Evolutionary conservation across 2,797 vertebrate species (phyloP).

Genomic region (Cirrhinus molitorella): DNA sequence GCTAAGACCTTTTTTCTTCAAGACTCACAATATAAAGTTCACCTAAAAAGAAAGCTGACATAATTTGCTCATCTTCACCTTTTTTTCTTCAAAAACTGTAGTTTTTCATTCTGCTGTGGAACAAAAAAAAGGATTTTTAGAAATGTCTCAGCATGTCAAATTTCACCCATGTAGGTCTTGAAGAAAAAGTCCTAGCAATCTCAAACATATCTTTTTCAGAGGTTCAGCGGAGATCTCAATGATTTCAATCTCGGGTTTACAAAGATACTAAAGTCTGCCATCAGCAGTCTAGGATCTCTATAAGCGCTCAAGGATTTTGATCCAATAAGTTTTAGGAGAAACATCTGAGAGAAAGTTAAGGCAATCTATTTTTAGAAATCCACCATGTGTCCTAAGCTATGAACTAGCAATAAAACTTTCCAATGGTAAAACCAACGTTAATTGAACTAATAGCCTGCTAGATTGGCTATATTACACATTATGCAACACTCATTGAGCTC

Average conservation of each 20-base stretch:
- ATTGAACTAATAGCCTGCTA: background rate
- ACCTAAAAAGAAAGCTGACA: too few relatives aligned
- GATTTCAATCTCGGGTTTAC: background rate
- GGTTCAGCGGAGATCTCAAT: background rate
- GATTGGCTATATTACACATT: background rate
- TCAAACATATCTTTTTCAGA: background rate
- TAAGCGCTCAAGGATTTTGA: background rate
- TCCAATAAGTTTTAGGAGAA: background rate
- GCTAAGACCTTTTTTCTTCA: background rate
- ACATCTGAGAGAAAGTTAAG: background rate
- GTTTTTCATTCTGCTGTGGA: too few relatives aligned
- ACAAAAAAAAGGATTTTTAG: too few relatives aligned
- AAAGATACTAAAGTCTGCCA: background rate
- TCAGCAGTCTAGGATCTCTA: background rate
- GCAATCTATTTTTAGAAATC: background rate
- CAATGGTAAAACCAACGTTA: background rate
- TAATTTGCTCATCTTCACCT: too few relatives aligned
- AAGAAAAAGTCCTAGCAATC: background rate
- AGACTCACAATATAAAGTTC: too few relatives aligned
- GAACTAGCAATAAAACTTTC: background rate
- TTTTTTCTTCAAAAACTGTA: too few relatives aligned
- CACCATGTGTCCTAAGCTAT: background rate
- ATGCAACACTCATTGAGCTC: background rate
- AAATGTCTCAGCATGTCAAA: too few relatives aligned
- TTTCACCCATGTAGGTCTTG: background rate